Percentiles rank a stretch among this genome's conserved stretches.
Conservation (phyloP, 2,797 vertebrate species). For the Catostomus latipinnis region DNA sequence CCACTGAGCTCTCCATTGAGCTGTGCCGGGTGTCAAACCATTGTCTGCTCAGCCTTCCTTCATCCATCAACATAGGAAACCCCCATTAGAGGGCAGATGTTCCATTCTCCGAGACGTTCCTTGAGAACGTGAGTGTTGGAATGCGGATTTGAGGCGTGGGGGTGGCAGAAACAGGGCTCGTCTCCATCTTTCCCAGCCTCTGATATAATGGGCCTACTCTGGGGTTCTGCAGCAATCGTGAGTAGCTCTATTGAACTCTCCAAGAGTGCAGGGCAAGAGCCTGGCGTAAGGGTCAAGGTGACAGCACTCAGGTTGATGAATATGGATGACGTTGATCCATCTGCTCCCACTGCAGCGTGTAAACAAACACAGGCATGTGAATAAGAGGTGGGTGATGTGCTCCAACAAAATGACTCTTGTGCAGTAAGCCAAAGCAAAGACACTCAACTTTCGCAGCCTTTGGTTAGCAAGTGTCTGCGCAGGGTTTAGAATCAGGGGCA, state of each 20-base stretch:
- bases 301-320: conserved; percentile 72
- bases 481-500: no score
- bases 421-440: conserved; percentile 16
- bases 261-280: conserved; percentile 70
- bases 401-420: conserved; percentile 41
- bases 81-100: conserved; percentile 69
- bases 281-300: conserved; percentile 76
- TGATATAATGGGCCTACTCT: conserved; percentile 59
- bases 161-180: conserved; percentile 22
- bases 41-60: conserved; percentile 60
- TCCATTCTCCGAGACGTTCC: conserved; percentile 45
- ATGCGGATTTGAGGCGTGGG: conserved; percentile 52
- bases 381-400: conserved; percentile 37
- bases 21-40: conserved; percentile 52
- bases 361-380: conserved; percentile 64
- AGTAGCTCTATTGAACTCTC: conserved; percentile 67
- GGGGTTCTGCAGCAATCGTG: conserved; percentile 56
- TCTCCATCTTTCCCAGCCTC: conserved; percentile 61
- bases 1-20: conserved; percentile 24
- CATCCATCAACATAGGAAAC: conserved; percentile 70
- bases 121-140: conserved; percentile 54
- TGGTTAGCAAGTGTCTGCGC: background rate
- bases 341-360: conserved; percentile 70
- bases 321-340: conserved; percentile 79
- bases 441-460: conserved; percentile 46